phyloP scores from a whole-genome alignment of 1,140 invertebrate genomes.

The Sycobia sp. region DNA sequence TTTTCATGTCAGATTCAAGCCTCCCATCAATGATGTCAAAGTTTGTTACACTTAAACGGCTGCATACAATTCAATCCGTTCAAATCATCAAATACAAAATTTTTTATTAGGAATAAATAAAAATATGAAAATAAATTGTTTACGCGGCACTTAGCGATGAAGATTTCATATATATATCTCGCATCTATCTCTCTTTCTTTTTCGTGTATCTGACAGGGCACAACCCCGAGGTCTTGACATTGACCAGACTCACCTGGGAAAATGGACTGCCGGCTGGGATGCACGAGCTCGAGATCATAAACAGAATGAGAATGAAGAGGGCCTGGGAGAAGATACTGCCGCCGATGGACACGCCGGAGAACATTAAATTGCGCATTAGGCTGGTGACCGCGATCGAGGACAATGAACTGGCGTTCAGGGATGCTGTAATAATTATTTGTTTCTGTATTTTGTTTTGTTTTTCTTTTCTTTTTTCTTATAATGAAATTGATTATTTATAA shows the following conservation, averaged over 20 bases:
- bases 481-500: too few relatives aligned
- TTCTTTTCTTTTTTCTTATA: too few relatives aligned
- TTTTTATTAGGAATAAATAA: too few relatives aligned
- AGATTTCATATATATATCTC: too few relatives aligned
- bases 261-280: conserved; percentile 68
- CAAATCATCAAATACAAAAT: too few relatives aligned
- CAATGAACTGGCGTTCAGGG: conserved; percentile 70
- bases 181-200: not conserved
- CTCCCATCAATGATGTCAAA: too few relatives aligned
- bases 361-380: conserved; percentile 62
- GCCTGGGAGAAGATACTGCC: conserved; percentile 66
- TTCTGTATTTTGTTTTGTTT: not conserved
- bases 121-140: too few relatives aligned
- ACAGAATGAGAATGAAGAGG: conserved; percentile 64
- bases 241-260: conserved; percentile 61
- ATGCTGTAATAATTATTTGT: conserved; percentile 56
- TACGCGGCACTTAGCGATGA: too few relatives aligned
- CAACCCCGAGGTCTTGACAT: conserved; percentile 52
- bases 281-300: conserved; percentile 69
- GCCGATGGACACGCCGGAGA: conserved; percentile 59
- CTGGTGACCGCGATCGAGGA: conserved; percentile 69
- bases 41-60: too few relatives aligned
- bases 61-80: too few relatives aligned
- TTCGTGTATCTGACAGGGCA: too few relatives aligned
- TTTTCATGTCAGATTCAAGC: too few relatives aligned